Evolutionary conservation across 2,113 vertebrate genomes (phyloP), one percentile per base, ranked within the genome.

Genomic region (Capricornis sumatraensis): DNA sequence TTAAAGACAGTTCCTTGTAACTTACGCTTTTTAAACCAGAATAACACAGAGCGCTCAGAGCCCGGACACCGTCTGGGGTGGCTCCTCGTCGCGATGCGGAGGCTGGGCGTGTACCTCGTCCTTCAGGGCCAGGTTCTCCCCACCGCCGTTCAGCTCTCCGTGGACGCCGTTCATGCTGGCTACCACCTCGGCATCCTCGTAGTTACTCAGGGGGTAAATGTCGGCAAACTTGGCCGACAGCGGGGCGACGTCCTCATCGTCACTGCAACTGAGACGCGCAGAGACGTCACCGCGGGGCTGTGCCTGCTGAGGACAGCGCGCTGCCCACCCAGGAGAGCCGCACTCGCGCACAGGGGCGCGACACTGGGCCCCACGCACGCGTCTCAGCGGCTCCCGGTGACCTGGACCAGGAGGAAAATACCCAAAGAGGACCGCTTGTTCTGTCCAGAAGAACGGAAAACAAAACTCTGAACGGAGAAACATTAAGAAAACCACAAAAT

Each of bases 111-210:
- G 16, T 98, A 99, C 99, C 99, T 99, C 99, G 30, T 99, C 99
- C 93, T 99, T 99, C 88, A 99, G 95, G 0, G 99, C 98, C 98
- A 99, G 94, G 95, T 99, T 99, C 36, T 99, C 99, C 12, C 99
- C 99, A 7, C 99, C 99, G 9, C 99, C 99, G 2, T 99, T 99
- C 11, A 99, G 96, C 94, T 99, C 99, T 25, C 97, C 98, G 97
- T 99, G 99, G 94, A 99, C 98, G 52, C 99, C 99, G 21, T 99
- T 99, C 98, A 99, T 99, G 97, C 98, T 98, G 95, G 99, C 99
- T 87, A 99, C 99, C 58, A 99, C 98, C 19, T 99, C 97, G 12
- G 99, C 98, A 36, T 99, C 99, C 0, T 99, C 99, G 0, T 99
- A 99, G 94, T 98, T 99, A 67, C 99, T 99, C 98, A 99, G 96